Evolutionary conservation across 2,113 vertebrate species (phyloP).

Genomic region (Gopherus flavomarginatus): DNA sequence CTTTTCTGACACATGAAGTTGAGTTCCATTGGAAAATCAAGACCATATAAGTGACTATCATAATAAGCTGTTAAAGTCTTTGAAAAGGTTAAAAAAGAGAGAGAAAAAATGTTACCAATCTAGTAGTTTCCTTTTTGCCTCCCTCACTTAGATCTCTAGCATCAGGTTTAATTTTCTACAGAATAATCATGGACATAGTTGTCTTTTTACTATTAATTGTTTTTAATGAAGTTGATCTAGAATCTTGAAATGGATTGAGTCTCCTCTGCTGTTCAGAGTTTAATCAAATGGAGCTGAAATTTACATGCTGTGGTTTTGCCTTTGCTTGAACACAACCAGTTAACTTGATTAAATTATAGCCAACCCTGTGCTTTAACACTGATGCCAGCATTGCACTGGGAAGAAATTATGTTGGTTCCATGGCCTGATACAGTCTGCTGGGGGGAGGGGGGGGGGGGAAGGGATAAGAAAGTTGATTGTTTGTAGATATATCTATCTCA

Average conservation of each 20-base stretch:
- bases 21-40: slow-evolving; percentile 61
- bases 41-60: slow-evolving; percentile 50
- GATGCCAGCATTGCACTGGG: neutral
- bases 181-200: neutral
- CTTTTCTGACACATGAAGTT: slow-evolving; percentile 67
- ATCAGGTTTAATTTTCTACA: neutral
- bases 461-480: neutral
- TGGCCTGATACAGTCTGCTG: neutral
- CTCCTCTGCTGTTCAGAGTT: slow-evolving; percentile 13
- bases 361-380: neutral
- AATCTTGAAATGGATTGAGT: slow-evolving; percentile 26
- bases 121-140: slow-evolving; percentile 30
- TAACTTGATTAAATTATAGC: neutral
- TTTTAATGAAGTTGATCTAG: slow-evolving; percentile 50
- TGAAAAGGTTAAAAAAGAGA: too few species aligned
- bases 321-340: neutral
- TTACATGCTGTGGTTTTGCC: slow-evolving; percentile 24
- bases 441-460: neutral
- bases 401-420: neutral
- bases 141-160: neutral
- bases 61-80: slow-evolving; percentile 41
- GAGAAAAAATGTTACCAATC: neutral
- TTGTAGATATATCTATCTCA: too few species aligned
- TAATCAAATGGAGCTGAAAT: slow-evolving; percentile 53
- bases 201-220: neutral